These are phyloP conservation scores for Ferrisia virgata DNA, from an alignment of 2,888 invertebrate species.

Conservation along the genomic window DNA sequence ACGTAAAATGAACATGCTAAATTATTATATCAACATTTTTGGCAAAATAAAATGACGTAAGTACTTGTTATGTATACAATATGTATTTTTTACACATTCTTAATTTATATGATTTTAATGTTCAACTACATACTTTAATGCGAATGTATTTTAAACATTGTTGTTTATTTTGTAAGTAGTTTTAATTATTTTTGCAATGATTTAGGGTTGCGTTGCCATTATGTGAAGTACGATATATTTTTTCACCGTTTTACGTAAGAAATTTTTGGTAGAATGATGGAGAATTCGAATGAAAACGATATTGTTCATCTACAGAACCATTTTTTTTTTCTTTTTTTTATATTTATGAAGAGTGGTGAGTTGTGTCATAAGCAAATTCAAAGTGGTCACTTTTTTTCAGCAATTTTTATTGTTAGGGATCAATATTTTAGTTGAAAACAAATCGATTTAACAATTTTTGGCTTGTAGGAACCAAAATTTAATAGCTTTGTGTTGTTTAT, in stretches of 20 bases:
- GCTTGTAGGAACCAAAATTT: background rate
- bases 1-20: background rate
- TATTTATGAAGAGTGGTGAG: background rate
- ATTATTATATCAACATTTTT: background rate
- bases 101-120: conserved; percentile 1
- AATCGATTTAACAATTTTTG: background rate
- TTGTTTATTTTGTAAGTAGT: conserved; percentile 26
- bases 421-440: conserved; percentile 18
- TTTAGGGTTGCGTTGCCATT: background rate
- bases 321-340: background rate
- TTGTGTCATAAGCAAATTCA: background rate
- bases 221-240: background rate
- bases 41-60: background rate
- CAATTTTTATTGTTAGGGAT: conserved; percentile 27
- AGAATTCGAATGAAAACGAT: background rate
- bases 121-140: conserved; percentile 16
- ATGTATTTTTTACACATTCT: conserved; percentile 23
- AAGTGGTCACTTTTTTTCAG: background rate
- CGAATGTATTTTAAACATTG: conserved; percentile 25
- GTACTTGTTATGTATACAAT: conserved; percentile 6
- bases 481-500: background rate
- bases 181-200: background rate
- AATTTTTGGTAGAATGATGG: background rate
- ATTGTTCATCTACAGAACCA: background rate
- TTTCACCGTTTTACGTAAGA: background rate